Evolutionary conservation across 2,113 vertebrate genomes (phyloP).

Genomic region (Muscicapa adusta): DNA sequence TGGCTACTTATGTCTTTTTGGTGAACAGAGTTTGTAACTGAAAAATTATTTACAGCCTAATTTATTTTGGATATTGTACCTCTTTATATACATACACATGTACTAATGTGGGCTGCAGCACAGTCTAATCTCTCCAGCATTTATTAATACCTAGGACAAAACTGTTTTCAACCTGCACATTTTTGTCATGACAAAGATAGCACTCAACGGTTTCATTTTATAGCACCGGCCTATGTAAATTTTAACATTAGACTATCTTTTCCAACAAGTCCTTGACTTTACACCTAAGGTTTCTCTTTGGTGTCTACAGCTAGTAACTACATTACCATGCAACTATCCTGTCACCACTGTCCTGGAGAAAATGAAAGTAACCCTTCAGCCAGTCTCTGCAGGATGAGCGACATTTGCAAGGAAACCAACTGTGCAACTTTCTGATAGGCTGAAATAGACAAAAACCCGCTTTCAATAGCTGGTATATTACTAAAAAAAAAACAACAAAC

Average conservation of each 20-base stretch:
- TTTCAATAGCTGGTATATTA: neutral
- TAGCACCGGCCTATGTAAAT: neutral
- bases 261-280: neutral
- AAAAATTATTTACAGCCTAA: neutral
- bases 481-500: neutral
- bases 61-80: neutral
- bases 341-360: neutral
- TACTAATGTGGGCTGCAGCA: neutral
- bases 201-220: neutral
- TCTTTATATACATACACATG: neutral
- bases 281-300: neutral
- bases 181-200: neutral
- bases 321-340: neutral
- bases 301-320: neutral
- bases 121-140: neutral
- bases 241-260: neutral
- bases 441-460: neutral
- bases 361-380: neutral
- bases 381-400: neutral
- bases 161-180: neutral
- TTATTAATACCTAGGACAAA: neutral
- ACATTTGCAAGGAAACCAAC: neutral
- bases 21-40: neutral
- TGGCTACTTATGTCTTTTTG: neutral
- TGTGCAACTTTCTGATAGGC: neutral